These are phyloP conservation scores for Dorcus parallelipipedus DNA, from an alignment of 2,888 invertebrate genomes.

Conservation along the genomic window DNA sequence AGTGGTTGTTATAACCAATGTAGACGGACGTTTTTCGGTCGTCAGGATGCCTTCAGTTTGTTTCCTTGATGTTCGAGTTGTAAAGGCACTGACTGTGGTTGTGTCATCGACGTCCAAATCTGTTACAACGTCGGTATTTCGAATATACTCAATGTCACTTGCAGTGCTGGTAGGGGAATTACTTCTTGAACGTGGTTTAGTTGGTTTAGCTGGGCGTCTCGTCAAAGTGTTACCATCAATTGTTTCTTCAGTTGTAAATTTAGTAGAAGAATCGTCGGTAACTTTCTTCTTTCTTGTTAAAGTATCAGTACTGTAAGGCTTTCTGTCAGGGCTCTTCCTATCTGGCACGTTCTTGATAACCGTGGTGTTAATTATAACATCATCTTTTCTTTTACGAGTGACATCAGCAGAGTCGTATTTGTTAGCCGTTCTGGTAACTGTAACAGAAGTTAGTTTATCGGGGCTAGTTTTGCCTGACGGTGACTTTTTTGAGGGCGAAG, in stretches of 20 bases:
- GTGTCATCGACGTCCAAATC: slow-evolving; percentile 39
- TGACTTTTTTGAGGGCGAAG: slow-evolving; percentile 31
- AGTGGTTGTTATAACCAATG: slow-evolving; percentile 30
- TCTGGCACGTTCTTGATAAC: background rate
- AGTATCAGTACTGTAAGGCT: slow-evolving; percentile 25
- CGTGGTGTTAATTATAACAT: too few species aligned
- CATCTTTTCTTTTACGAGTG: too few species aligned
- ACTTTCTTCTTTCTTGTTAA: slow-evolving; percentile 27
- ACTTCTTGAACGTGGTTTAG: slow-evolving; percentile 35
- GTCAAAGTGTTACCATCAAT: slow-evolving; percentile 31
- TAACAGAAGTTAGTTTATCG: slow-evolving; percentile 19
- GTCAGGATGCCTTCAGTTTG: slow-evolving; percentile 15
- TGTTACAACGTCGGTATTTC: slow-evolving; percentile 34
- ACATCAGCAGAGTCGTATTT: too few species aligned
- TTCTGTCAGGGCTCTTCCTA: slow-evolving; percentile 1
- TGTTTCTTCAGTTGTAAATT: background rate
- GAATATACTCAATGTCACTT: slow-evolving; percentile 53
- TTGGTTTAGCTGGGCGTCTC: slow-evolving; percentile 22
- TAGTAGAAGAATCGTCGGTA: background rate
- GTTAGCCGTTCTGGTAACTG: too few species aligned
- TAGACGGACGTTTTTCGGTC: slow-evolving; percentile 25
- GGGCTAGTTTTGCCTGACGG: slow-evolving; percentile 4
- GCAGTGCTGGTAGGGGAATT: slow-evolving; percentile 44
- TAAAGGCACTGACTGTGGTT: background rate
- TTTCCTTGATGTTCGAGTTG: slow-evolving; percentile 11